Conservation (phyloP, 2,888 invertebrate genomes). For the Odontocerum albicorne region DNA sequence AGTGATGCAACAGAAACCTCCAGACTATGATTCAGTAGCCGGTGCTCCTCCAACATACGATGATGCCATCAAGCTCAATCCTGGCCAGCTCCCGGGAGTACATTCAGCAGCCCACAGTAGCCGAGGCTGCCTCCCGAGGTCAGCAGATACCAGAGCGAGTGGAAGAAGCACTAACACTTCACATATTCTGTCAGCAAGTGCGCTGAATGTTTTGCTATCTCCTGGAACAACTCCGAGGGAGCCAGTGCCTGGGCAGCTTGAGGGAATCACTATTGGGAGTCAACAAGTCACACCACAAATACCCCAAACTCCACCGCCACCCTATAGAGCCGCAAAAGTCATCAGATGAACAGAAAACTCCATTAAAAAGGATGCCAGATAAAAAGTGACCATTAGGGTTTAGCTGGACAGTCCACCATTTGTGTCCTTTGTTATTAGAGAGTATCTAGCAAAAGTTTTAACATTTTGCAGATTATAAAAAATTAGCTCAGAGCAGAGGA, state of each 20-base stretch:
- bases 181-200: constrained; percentile 44
- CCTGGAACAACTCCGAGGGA: constrained; percentile 37
- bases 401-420: too few relatives aligned
- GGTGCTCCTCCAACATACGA: constrained; percentile 72
- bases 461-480: too few relatives aligned
- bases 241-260: constrained; percentile 37
- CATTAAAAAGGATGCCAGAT: too few relatives aligned
- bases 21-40: constrained; percentile 71
- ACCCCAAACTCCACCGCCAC: constrained; percentile 57
- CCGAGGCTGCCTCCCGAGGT: constrained; percentile 8
- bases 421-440: too few relatives aligned
- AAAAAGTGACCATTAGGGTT: too few relatives aligned
- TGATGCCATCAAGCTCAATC: constrained; percentile 71
- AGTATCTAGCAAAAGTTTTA: too few relatives aligned
- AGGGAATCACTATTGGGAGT: constrained; percentile 37
- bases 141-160: constrained; percentile 7
- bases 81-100: constrained; percentile 55
- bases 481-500: too few relatives aligned
- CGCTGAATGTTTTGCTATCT: constrained; percentile 37
- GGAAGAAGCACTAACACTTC: constrained; percentile 16
- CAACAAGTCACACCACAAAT: constrained; percentile 45
- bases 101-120: constrained; percentile 41
- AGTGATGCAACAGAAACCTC: constrained; percentile 67
- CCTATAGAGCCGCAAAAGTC: constrained; percentile 54
- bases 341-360: constrained; percentile 52